Evolutionary conservation across 2,888 invertebrate species (phyloP).

Genomic region (Pseudoips prasinana): DNA sequence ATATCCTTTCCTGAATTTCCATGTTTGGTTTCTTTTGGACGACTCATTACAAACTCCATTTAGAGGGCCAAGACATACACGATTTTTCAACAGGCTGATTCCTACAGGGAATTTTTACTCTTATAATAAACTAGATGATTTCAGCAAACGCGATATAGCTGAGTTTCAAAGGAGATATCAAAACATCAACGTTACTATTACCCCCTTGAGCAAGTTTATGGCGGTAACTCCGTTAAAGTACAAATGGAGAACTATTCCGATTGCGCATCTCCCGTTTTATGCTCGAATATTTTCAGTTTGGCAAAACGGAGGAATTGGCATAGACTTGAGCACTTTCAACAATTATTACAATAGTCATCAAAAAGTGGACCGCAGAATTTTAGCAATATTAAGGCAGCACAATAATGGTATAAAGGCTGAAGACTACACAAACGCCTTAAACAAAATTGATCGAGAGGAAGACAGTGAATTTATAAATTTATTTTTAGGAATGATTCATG

Average conservation of each 20-base stretch:
- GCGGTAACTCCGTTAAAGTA: slow-evolving; percentile 69
- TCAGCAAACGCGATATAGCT: slow-evolving; percentile 39
- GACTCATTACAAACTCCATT: slow-evolving; percentile 43
- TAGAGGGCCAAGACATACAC: slow-evolving; percentile 36
- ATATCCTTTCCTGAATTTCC: slow-evolving; percentile 55
- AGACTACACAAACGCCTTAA: slow-evolving; percentile 49
- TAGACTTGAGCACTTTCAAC: slow-evolving; percentile 54
- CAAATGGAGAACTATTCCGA: slow-evolving; percentile 73
- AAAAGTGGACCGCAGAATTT: slow-evolving; percentile 41
- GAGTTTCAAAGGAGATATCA: slow-evolving; percentile 55
- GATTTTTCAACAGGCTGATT: slow-evolving; percentile 45
- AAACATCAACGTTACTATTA: slow-evolving; percentile 66
- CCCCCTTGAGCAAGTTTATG: slow-evolving; percentile 67
- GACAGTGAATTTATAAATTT: slow-evolving; percentile 48
- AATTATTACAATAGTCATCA: slow-evolving; percentile 39
- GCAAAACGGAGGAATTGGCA: slow-evolving; percentile 78
- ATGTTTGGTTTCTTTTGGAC: slow-evolving; percentile 62
- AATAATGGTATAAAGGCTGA: slow-evolving; percentile 57
- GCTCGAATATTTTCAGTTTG: slow-evolving; percentile 76
- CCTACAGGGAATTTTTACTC: slow-evolving; percentile 26
- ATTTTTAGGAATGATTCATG: slow-evolving; percentile 44
- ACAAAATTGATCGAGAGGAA: slow-evolving; percentile 50
- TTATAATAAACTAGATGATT: slow-evolving; percentile 39
- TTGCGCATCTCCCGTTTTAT: slow-evolving; percentile 69
- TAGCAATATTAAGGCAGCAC: slow-evolving; percentile 57